phyloP scores from a whole-genome alignment of 2,797 vertebrate genomes.

The Cyclopterus lumpus region DNA sequence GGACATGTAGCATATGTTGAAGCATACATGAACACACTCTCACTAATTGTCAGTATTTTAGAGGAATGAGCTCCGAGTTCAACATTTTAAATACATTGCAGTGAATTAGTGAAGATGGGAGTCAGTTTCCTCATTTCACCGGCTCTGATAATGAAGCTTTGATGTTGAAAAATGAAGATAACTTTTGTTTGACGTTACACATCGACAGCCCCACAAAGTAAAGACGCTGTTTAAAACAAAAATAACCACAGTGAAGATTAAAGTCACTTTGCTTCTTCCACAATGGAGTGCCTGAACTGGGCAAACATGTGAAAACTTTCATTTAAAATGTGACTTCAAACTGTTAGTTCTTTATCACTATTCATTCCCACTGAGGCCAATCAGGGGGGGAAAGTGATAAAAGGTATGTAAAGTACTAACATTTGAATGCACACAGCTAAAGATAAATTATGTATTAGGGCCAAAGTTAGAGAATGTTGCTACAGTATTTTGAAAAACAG shows the following conservation, averaged over 20 bases:
- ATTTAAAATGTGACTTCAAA: constrained; percentile 39
- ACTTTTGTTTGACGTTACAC: constrained; percentile 49
- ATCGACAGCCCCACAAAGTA: constrained; percentile 27
- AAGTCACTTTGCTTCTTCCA: constrained; percentile 13
- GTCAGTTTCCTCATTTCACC: constrained; percentile 10
- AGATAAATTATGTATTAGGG: constrained; percentile 41
- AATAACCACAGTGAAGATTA: constrained; percentile 23
- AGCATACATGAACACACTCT: constrained; percentile 68
- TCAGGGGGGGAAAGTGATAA: constrained; percentile 20
- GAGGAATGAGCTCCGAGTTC: constrained; percentile 8
- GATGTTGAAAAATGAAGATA: constrained; percentile 14
- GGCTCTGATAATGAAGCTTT: constrained; percentile 32
- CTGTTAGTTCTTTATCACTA: constrained; percentile 25
- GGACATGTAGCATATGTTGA: constrained; percentile 66
- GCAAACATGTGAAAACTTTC: constrained; percentile 27
- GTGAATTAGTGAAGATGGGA: constrained; percentile 8
- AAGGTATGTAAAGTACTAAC: constrained; percentile 21
- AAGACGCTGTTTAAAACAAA: constrained; percentile 27
- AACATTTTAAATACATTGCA: constrained; percentile 28
- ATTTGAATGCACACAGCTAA: constrained; percentile 38
- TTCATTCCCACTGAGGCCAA: constrained; percentile 39
- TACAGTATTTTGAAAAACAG: constrained; percentile 41
- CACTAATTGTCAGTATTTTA: constrained; percentile 5
- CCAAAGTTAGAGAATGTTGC: constrained; percentile 46
- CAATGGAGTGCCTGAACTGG: no score